phyloP scores from a whole-genome alignment of 2,888 invertebrate species.

The Athrips mouffetella region DNA sequence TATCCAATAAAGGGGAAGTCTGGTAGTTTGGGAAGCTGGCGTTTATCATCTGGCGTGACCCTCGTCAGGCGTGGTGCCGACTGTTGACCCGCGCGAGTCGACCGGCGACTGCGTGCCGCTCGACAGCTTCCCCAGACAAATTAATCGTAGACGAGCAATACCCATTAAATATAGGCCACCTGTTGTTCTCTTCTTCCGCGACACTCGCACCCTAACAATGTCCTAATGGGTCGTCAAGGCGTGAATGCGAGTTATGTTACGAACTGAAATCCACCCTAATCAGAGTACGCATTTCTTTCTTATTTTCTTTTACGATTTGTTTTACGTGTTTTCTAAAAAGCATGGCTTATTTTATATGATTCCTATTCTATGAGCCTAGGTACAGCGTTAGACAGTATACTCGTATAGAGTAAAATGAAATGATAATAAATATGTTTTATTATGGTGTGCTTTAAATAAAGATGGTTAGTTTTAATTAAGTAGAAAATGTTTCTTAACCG shows the following conservation, averaged over 20 bases:
- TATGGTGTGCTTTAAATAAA: too few species aligned
- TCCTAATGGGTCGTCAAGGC: conserved; percentile 3
- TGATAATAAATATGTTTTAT: too few species aligned
- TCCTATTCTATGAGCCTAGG: too few species aligned
- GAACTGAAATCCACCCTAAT: conserved; percentile 9
- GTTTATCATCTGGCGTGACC: conserved; percentile 52
- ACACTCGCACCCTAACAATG: conserved; percentile 20
- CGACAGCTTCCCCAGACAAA: conserved; percentile 42
- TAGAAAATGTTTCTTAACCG: too few species aligned
- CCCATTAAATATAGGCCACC: conserved; percentile 61
- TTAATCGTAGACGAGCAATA: conserved; percentile 56
- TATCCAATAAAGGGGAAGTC: conserved; percentile 31
- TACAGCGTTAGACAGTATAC: too few species aligned
- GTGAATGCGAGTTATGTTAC: conserved; percentile 13
- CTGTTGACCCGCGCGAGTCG: conserved; percentile 21
- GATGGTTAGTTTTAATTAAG: too few species aligned
- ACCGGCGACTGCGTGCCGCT: conserved; percentile 19
- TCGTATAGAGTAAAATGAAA: too few species aligned
- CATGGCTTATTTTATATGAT: too few species aligned
- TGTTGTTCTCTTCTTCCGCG: conserved; percentile 41
- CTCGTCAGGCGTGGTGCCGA: conserved; percentile 39
- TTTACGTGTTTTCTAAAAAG: too few species aligned
- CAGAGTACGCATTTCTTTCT: not conserved
- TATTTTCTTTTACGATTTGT: conserved; percentile 4
- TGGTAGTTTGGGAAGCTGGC: conserved; percentile 32